A percentile compares a stretch with the other conserved stretches of the same genome.
Evolutionary conservation across 1,140 invertebrate species (phyloP).

Genomic region (Chrysopa pallens): DNA sequence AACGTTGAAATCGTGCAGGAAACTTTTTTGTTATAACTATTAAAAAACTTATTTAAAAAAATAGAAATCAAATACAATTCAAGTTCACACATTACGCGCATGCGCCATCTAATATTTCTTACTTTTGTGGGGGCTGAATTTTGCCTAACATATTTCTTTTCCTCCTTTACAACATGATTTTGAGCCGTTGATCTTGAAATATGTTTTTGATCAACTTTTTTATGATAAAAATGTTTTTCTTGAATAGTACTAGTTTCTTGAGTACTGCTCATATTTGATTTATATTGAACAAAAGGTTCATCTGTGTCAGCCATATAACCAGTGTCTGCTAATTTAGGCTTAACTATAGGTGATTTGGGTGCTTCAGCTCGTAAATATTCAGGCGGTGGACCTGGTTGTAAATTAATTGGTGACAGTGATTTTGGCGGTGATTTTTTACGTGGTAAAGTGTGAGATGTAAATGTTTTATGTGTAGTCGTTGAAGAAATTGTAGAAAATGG

Average conservation of each 20-base stretch:
- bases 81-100: too few relatives aligned
- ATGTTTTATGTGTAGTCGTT: slow-evolving; percentile 10
- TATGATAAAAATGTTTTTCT: background rate
- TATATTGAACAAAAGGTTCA: slow-evolving; percentile 29
- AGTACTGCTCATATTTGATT: background rate
- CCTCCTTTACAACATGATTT: too few relatives aligned
- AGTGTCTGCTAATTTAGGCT: slow-evolving; percentile 28
- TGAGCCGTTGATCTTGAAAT: background rate
- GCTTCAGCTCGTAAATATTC: slow-evolving; percentile 24
- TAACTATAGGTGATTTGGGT: slow-evolving; percentile 30
- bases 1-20: too few relatives aligned
- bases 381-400: slow-evolving; percentile 33
- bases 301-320: slow-evolving; percentile 59
- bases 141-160: too few relatives aligned
- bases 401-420: slow-evolving; percentile 14
- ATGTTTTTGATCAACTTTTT: slow-evolving; percentile 6
- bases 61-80: too few relatives aligned
- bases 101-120: too few relatives aligned
- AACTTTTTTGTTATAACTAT: too few relatives aligned
- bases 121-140: too few relatives aligned
- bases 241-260: too few relatives aligned
- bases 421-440: slow-evolving; percentile 8
- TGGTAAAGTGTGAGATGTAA: slow-evolving; percentile 11
- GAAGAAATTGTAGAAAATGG: slow-evolving; percentile 26
- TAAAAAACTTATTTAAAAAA: too few relatives aligned